These are phyloP conservation scores for Pandemis corylana DNA, from an alignment of 2,888 invertebrate species.

Conservation along the genomic window DNA sequence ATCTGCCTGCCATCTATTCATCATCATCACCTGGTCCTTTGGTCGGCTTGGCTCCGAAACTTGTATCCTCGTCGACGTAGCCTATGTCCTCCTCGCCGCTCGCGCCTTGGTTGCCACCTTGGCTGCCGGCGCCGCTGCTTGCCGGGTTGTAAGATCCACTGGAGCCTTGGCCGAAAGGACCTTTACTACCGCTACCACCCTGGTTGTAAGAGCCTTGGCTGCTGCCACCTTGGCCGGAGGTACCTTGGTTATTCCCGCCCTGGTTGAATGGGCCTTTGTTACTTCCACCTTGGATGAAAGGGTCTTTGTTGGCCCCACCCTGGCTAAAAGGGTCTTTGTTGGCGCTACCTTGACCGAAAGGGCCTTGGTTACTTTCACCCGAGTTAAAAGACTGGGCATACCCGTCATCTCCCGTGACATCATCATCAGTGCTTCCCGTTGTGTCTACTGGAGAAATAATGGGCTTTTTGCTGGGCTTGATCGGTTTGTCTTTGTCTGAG, in stretches of 20 bases:
- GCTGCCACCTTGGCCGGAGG: constrained; percentile 33
- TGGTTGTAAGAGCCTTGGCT: constrained; percentile 42
- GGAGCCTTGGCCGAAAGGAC: constrained; percentile 28
- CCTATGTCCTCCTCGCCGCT: constrained; percentile 56
- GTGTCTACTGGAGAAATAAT: constrained; percentile 46
- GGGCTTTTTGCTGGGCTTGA: constrained; percentile 48
- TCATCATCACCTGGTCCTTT: constrained; percentile 80
- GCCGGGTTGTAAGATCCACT: constrained; percentile 42
- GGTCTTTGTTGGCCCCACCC: constrained; percentile 35
- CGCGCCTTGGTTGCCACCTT: constrained; percentile 15
- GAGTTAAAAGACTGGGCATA: constrained; percentile 44
- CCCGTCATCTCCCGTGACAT: constrained; percentile 44
- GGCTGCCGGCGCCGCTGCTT: constrained; percentile 24
- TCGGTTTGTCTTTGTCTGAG: constrained; percentile 67
- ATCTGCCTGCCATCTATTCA: constrained; percentile 71
- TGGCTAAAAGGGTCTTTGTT: constrained; percentile 34
- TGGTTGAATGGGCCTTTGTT: constrained; percentile 25
- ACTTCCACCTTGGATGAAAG: constrained; percentile 32
- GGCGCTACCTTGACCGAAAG: constrained; percentile 33
- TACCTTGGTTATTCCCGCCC: constrained; percentile 10
- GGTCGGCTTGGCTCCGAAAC: constrained; percentile 69
- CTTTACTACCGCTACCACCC: constrained; percentile 15
- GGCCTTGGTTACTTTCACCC: constrained; percentile 25
- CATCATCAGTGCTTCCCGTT: constrained; percentile 48
- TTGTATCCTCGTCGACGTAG: constrained; percentile 68